Evolutionary conservation across 2,113 vertebrate genomes (phyloP), one percentile per base, ranked within the genome.

Genomic region (Cervus canadensis): DNA sequence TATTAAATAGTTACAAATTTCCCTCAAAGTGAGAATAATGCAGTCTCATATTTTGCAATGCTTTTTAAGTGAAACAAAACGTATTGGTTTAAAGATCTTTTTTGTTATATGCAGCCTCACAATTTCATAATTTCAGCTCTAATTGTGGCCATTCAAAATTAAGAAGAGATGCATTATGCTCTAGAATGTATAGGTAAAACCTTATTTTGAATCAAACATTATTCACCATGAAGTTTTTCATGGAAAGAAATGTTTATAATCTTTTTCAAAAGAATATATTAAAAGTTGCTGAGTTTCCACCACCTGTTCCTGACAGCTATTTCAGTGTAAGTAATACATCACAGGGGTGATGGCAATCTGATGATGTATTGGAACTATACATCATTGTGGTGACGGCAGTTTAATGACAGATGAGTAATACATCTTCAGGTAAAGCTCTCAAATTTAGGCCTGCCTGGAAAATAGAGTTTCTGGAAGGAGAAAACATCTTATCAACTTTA

Each of bases 351-450:
- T 96, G 96, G 93, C 93, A 91, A 97, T 98, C 98, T 98, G 96
- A 98, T 98, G 98, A 99, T 98, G 97, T 98, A 99, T 98, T 98
- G 97, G 95, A 96, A 96, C 98, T 98, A 98, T 99, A 97, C 81
- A 98, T 99, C 98, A 99, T 89, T 45, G 40, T 25, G 85, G 67
- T 98, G 97, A 98, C 81, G 81, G 97, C 7, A 89, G 62, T 97
- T 78, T 98, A 97, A 89, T 98, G 98, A 99, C 97, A 92, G 96
- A 98, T 98, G 97, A 98, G 81, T 96, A 98, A 98, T 98, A 98
- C 19, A 95, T 98, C 98, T 98, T 98, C 86, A 98, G 97, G 98
- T 96, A 98, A 98, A 98, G 97, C 97, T 96, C 85, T 98, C 98
- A 98, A 97, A 97, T 97, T 97, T 82, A 94, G 90, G 71, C 23